Conservation (phyloP, 2,888 invertebrate genomes). For the Zhuqinia jingwanae region DNA sequence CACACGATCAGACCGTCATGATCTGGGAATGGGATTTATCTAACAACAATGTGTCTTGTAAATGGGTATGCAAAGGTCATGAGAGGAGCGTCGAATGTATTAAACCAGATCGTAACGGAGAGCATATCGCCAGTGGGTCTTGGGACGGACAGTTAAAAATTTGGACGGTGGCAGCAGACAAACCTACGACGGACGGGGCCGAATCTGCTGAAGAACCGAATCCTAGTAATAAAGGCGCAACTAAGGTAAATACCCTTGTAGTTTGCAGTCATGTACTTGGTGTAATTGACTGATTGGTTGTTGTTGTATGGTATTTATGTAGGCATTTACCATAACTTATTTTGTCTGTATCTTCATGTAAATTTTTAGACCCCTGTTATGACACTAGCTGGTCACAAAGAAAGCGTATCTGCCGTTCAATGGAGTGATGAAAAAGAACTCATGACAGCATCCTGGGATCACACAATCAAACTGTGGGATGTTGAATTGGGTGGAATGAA, state of each 20-base stretch:
- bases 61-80: slow-evolving; percentile 93
- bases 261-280: no score
- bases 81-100: slow-evolving; percentile 95
- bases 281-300: no score
- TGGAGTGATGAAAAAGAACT: slow-evolving; percentile 92
- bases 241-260: slow-evolving; percentile 72
- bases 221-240: slow-evolving; percentile 80
- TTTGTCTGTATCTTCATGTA: not conserved
- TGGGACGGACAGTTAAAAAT: slow-evolving; percentile 96
- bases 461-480: slow-evolving; percentile 97
- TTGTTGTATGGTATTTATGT: not conserved
- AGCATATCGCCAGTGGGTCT: slow-evolving; percentile 90
- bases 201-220: slow-evolving; percentile 76
- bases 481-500: slow-evolving; percentile 91
- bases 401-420: slow-evolving; percentile 91
- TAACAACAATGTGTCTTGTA: slow-evolving; percentile 88
- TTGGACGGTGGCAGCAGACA: slow-evolving; percentile 85
- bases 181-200: slow-evolving; percentile 74
- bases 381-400: slow-evolving; percentile 95
- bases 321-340: not conserved
- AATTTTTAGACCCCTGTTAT: slow-evolving; percentile 87
- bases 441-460: slow-evolving; percentile 96
- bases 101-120: slow-evolving; percentile 86
- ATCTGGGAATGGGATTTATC: slow-evolving; percentile 93
- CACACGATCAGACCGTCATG: slow-evolving; percentile 95